These are phyloP conservation scores for Sthenelais limicola DNA, from an alignment of 2,888 invertebrate genomes.

Conservation along the genomic window DNA sequence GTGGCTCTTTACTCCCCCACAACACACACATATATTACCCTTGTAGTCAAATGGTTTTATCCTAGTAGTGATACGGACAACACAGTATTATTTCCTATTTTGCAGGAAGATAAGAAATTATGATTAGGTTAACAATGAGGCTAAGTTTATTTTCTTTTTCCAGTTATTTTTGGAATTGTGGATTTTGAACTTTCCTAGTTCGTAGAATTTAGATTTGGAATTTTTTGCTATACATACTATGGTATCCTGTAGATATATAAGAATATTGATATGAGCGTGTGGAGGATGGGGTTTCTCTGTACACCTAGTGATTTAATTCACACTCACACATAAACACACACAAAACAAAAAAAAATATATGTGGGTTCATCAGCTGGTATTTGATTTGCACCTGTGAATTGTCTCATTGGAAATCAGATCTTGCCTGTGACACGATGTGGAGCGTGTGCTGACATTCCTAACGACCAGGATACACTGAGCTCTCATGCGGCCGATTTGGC, in stretches of 20 bases:
- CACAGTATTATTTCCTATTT: conserved; percentile 45
- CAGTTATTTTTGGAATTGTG: conserved; percentile 44
- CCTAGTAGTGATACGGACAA: conserved; percentile 37
- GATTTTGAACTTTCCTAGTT: conserved; percentile 37
- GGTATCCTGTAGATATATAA: conserved; percentile 31
- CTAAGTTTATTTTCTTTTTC: conserved; percentile 42
- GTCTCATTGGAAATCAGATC: conserved; percentile 39
- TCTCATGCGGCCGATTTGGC: no score
- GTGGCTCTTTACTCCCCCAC: background rate
- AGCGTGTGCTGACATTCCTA: conserved; percentile 34
- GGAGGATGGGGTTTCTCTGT: no score
- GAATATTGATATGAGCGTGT: no score
- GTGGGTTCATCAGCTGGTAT: conserved; percentile 29
- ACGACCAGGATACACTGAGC: no score
- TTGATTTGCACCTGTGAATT: conserved; percentile 29
- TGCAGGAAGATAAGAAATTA: conserved; percentile 35
- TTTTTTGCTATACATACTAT: conserved; percentile 31
- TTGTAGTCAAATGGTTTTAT: conserved; percentile 23
- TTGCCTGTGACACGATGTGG: conserved; percentile 26
- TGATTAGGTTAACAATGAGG: conserved; percentile 5
- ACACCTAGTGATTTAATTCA: no score
- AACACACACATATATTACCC: conserved; percentile 20
- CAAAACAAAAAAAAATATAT: no score
- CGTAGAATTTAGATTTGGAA: conserved; percentile 31
- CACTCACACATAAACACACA: no score